Percentiles rank a stretch among this genome's conserved stretches.
Evolutionary conservation across 2,797 vertebrate genomes (phyloP).

Genomic region (Glossophaga mutica): DNA sequence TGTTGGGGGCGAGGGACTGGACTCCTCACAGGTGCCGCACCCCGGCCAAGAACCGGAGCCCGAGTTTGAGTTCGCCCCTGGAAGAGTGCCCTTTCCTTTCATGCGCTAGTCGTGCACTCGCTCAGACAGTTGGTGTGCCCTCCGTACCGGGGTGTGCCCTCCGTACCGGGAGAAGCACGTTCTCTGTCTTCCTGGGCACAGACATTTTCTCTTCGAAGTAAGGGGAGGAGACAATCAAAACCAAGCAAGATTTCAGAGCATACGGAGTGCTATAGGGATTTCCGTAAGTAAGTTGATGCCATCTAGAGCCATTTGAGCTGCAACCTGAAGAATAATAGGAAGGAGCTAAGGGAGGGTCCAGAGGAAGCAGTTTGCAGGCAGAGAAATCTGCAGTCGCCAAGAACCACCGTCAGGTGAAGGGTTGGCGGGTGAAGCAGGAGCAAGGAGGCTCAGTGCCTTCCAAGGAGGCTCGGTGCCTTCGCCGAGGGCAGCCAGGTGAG

Average conservation of each 20-base stretch:
- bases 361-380: not conserved
- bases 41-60: not conserved
- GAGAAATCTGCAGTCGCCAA: not conserved
- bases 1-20: rapidly evolving
- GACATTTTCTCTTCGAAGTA: not conserved
- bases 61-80: not conserved
- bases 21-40: not conserved
- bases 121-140: too few relatives aligned
- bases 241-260: not conserved
- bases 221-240: not conserved
- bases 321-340: not conserved
- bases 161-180: not conserved
- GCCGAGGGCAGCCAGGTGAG: rapidly evolving
- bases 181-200: not conserved
- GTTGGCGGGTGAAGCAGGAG: not conserved
- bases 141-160: not conserved
- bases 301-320: not conserved
- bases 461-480: too few relatives aligned
- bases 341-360: too few relatives aligned
- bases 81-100: not conserved
- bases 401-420: not conserved
- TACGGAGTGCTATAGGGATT: not conserved
- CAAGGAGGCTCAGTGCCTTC: rapidly evolving
- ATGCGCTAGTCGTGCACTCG: not conserved
- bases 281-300: rapidly evolving